A percentile compares a stretch with the other conserved stretches of the same genome.
Conservation (phyloP, 2,113 vertebrate species). For the Phalacrocorax pelagicus region DNA sequence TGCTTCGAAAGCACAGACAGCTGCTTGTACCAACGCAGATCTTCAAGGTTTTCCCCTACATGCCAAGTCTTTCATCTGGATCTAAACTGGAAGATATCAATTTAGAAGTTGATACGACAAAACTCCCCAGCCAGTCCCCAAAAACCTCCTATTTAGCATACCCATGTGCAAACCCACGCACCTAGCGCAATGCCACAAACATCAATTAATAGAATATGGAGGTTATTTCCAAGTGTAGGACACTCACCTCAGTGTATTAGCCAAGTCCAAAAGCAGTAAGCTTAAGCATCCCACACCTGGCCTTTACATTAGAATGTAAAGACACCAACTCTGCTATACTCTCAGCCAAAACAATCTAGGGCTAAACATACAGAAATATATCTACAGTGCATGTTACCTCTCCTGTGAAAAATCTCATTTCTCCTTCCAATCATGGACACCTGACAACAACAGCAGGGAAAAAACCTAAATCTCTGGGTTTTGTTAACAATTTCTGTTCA, state of each 20-base stretch:
- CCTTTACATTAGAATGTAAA: background rate
- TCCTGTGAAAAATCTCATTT: background rate
- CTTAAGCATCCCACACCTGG: background rate
- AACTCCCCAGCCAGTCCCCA: background rate
- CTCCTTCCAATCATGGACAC: background rate
- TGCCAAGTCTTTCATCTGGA: background rate
- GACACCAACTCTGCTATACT: background rate
- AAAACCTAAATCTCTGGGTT: rapidly evolving
- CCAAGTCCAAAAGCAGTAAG: background rate
- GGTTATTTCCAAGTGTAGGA: background rate
- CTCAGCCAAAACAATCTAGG: background rate
- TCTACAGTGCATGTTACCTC: background rate
- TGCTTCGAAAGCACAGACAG: background rate
- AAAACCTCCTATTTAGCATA: background rate
- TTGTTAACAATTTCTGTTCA: background rate
- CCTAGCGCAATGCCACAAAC: background rate
- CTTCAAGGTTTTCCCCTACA: background rate
- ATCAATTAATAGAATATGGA: background rate
- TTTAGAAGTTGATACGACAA: background rate
- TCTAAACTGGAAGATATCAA: background rate
- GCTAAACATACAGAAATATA: background rate
- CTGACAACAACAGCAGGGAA: background rate
- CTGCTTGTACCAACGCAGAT: background rate
- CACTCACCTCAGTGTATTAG: background rate
- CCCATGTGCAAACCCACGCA: background rate